Evolutionary conservation across 2,888 invertebrate genomes (phyloP).

Genomic region (Melieria omissa): DNA sequence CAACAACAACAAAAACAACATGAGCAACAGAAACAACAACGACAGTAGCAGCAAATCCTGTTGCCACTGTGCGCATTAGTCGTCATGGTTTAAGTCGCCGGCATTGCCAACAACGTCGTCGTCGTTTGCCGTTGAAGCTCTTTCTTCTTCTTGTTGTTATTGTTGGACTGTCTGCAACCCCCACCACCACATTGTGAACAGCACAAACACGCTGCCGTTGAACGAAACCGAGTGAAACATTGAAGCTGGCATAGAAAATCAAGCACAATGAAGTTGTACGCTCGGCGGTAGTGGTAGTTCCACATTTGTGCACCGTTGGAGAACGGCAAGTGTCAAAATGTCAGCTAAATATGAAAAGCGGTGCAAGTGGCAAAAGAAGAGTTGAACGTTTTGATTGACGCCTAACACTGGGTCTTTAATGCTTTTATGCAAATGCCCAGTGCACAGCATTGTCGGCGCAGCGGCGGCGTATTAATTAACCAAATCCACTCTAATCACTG

Average conservation of each 20-base stretch:
- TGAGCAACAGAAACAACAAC: neutral
- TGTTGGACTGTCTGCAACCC: no score
- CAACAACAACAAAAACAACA: neutral
- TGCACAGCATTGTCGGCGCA: constrained; percentile 19
- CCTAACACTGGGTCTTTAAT: constrained; percentile 59
- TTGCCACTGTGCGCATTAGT: constrained; percentile 10
- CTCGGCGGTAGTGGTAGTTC: no score
- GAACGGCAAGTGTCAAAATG: constrained; percentile 46
- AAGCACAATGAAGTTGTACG: constrained; percentile 21
- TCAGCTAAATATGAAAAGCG: constrained; percentile 46
- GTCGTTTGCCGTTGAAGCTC: neutral
- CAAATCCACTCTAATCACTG: constrained; percentile 13
- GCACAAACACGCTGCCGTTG: neutral
- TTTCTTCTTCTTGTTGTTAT: no score
- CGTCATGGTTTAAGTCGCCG: constrained; percentile 10
- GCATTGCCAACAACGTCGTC: constrained; percentile 44
- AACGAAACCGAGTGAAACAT: neutral
- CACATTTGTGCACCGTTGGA: neutral
- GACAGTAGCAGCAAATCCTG: neutral
- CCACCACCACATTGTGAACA: no score
- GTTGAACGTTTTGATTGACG: constrained; percentile 57
- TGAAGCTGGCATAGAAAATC: no score
- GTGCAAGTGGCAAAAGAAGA: constrained; percentile 43
- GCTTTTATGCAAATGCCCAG: constrained; percentile 49
- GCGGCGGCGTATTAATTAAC: constrained; percentile 27